Conservation (phyloP, 2,797 vertebrate genomes). For the Periophthalmus magnuspinnatus region DNA sequence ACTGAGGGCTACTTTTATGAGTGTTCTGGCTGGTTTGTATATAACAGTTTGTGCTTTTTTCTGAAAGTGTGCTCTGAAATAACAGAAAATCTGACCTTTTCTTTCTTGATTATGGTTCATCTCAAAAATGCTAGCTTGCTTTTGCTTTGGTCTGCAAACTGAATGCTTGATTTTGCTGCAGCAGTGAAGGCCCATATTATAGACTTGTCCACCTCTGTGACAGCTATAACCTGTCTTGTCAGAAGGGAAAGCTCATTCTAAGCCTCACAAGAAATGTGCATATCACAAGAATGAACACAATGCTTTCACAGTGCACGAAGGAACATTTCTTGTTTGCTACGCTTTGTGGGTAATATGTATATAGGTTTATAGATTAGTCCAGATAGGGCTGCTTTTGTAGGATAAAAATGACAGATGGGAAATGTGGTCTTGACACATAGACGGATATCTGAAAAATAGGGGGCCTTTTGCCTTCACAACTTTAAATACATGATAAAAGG, state of each 20-base stretch:
- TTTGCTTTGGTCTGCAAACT: neutral
- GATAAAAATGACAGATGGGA: neutral
- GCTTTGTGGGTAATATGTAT: neutral
- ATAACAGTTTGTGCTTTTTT: neutral
- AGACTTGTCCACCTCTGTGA: slow-evolving; percentile 21
- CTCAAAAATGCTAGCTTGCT: slow-evolving; percentile 14
- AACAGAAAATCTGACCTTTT: slow-evolving; percentile 9
- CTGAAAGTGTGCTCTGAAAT: neutral
- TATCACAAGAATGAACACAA: slow-evolving; percentile 4
- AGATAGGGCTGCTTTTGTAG: neutral
- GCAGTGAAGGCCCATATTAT: slow-evolving; percentile 22
- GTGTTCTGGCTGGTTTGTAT: neutral
- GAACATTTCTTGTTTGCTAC: neutral
- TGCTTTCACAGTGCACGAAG: neutral
- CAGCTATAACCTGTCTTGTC: slow-evolving; percentile 10
- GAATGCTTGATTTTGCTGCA: slow-evolving; percentile 16
- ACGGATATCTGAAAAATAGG: neutral
- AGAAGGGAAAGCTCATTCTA: slow-evolving; percentile 37
- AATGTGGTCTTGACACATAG: neutral
- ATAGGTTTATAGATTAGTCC: neutral
- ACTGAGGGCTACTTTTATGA: neutral
- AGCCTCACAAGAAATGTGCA: slow-evolving; percentile 18
- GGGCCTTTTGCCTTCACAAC: no score
- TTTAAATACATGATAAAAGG: neutral
- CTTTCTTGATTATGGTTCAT: slow-evolving; percentile 14